Evolutionary conservation across 1,140 invertebrate species (phyloP).

Genomic region (Scaptomyza hsui): DNA sequence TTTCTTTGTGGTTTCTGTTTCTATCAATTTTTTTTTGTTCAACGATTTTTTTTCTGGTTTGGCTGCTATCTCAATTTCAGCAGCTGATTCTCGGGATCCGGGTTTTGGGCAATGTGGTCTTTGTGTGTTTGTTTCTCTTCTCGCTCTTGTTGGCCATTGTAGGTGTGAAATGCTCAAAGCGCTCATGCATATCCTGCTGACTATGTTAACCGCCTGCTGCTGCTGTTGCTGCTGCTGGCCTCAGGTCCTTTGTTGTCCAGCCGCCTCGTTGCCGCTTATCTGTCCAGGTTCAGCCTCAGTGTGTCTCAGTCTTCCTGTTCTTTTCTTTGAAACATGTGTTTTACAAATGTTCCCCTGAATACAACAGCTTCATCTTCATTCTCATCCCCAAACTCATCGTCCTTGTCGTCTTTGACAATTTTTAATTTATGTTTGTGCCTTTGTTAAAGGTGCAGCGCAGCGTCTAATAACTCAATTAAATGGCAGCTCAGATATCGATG

Average conservation of each 20-base stretch:
- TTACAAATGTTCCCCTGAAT: conserved; percentile 63
- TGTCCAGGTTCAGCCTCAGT: conserved; percentile 18
- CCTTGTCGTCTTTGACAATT: conserved; percentile 23
- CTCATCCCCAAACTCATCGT: conserved; percentile 34
- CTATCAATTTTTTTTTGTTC: conserved; percentile 13
- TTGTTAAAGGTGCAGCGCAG: conserved; percentile 35
- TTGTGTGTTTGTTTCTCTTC: conserved; percentile 8
- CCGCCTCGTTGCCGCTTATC: conserved; percentile 15
- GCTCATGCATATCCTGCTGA: conserved; percentile 77
- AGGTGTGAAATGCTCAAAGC: conserved; percentile 74
- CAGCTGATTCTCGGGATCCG: conserved; percentile 67
- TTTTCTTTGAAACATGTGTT: conserved; percentile 69
- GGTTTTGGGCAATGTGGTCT: conserved; percentile 49
- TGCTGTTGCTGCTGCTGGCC: conserved; percentile 20
- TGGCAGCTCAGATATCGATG: conserved; percentile 58
- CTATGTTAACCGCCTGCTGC: conserved; percentile 42
- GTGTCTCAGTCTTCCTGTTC: conserved; percentile 25
- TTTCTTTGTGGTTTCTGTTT: conserved; percentile 55
- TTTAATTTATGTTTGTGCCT: conserved; percentile 31
- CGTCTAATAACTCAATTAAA: conserved; percentile 80
- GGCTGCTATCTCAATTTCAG: conserved; percentile 60
- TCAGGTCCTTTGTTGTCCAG: conserved; percentile 42
- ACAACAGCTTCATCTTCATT: conserved; percentile 34
- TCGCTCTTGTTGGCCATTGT: conserved; percentile 46
- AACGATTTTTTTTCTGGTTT: conserved; percentile 12